Evolutionary conservation across 1,140 invertebrate genomes (phyloP).

Genomic region (Pseudobourletiella spinata): DNA sequence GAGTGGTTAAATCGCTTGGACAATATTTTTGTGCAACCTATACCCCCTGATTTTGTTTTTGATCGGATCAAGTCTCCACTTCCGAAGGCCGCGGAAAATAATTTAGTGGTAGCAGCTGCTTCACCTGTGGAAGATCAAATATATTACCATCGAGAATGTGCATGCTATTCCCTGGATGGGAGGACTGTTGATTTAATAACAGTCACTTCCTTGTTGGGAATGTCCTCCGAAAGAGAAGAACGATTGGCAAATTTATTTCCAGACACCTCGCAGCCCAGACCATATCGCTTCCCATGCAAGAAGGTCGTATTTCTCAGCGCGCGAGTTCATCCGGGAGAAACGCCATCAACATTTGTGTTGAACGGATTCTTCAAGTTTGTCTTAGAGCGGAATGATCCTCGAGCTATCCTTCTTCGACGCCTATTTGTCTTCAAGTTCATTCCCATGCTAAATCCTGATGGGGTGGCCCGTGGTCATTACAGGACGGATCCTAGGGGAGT

Average conservation of each 20-base stretch:
- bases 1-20: slow-evolving; percentile 57
- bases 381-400: slow-evolving; percentile 58
- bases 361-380: slow-evolving; percentile 79
- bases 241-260: slow-evolving; percentile 69
- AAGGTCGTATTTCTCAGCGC: slow-evolving; percentile 72
- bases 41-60: neutral
- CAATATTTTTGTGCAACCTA: slow-evolving; percentile 15
- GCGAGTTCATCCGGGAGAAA: slow-evolving; percentile 47
- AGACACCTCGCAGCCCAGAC: slow-evolving; percentile 52
- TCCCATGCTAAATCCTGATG: slow-evolving; percentile 88
- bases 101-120: neutral
- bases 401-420: slow-evolving; percentile 60
- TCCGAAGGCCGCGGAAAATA: slow-evolving; percentile 7
- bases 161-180: slow-evolving; percentile 72
- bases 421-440: slow-evolving; percentile 84
- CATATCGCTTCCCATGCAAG: slow-evolving; percentile 63
- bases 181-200: slow-evolving; percentile 77
- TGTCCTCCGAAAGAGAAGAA: slow-evolving; percentile 58
- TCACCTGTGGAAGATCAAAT: slow-evolving; percentile 50
- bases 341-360: slow-evolving; percentile 86
- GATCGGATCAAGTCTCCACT: slow-evolving; percentile 1
- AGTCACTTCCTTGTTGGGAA: slow-evolving; percentile 72
- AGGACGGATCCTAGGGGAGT: slow-evolving; percentile 79
- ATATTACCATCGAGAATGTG: slow-evolving; percentile 76
- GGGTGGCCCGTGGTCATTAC: slow-evolving; percentile 74